phyloP scores from a whole-genome alignment of 1,140 invertebrate species.

The Aphelenchoides fujianensis region DNA sequence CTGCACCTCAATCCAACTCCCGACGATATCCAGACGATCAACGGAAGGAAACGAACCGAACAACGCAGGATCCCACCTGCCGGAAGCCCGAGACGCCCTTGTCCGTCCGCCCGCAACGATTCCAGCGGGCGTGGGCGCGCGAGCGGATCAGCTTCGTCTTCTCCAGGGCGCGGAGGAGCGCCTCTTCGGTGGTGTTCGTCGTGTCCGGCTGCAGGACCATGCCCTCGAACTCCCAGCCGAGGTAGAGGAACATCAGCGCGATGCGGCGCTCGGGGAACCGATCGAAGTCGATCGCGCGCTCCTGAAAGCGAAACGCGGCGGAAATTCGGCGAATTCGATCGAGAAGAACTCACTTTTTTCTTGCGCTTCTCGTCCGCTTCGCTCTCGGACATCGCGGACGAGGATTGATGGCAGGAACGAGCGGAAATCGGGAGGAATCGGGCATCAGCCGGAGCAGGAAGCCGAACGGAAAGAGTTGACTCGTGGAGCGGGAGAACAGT shows the following conservation, averaged over 20 bases:
- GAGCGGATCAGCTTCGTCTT: slow-evolving; percentile 79
- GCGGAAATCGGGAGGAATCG: too few relatives aligned
- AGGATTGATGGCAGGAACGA: too few relatives aligned
- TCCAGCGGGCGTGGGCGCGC: slow-evolving; percentile 79
- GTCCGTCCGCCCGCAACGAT: slow-evolving; percentile 91
- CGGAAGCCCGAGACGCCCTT: slow-evolving; percentile 94
- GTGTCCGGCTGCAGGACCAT: slow-evolving; percentile 71
- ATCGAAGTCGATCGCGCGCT: slow-evolving; percentile 42
- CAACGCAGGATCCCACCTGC: slow-evolving; percentile 70
- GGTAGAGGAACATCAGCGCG: slow-evolving; percentile 80
- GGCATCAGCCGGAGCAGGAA: too few relatives aligned
- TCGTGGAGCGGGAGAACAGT: too few relatives aligned
- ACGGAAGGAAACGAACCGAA: slow-evolving; percentile 39
- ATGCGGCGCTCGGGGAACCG: slow-evolving; percentile 74
- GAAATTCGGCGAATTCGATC: background rate
- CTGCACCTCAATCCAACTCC: too few relatives aligned
- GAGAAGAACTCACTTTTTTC: slow-evolving; percentile 9
- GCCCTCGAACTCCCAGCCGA: slow-evolving; percentile 91
- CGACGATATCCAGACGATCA: too few relatives aligned
- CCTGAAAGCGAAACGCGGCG: background rate
- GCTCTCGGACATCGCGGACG: too few relatives aligned
- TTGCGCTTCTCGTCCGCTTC: too few relatives aligned
- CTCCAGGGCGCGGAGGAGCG: slow-evolving; percentile 77
- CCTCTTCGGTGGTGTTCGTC: slow-evolving; percentile 48
- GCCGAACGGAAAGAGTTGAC: too few relatives aligned